Base-by-base conservation (phyloP, 92 coral and sea anemone species). In the Palythoa heliodiscus region DNA sequence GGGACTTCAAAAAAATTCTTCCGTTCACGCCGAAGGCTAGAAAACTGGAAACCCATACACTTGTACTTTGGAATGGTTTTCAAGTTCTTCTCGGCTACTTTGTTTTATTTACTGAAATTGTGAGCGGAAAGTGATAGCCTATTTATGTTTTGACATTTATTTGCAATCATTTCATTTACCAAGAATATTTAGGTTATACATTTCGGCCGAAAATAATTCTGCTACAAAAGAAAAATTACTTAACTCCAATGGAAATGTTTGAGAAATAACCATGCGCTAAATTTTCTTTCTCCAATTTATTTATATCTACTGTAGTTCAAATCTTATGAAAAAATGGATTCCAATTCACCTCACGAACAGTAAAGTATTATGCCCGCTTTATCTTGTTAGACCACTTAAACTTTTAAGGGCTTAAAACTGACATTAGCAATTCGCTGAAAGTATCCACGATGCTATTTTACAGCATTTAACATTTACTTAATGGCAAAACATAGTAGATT, bases 381-480 rank as follows among this genome's bases (percentile, higher is more conserved):
- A 19, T n/a, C 69, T 19, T 17, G 69, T 63, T 63, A 63, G 25
- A 6, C 69, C 69, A 63, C 69, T 63, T 63, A 63, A 63, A n/a
- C 69, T 63, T n/a, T 19, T 19, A 63, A n/a, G 69, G 25, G 20
- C 22, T 19, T 8, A 63, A 63, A 63, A 63, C 69, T 63, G 69
- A 63, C 69, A 63, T 19, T 63, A 63, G 19, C 69, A 63, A 63
- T 19, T 63, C 69, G 22, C 19, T 63, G 69, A n/a, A n/a, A 23
- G 69, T 63, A 63, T 63, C 25, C 7, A n/a, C 20, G 69, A n/a
- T 4, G 29, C 25, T n/a, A 63, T 63, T 63, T 63, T 63, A 63
- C 69, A 63, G 69, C 69, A 63, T 63, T 63, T n/a, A 63, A n/a
- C 11, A n/a, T 63, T 63, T 17, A 63, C 69, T 10, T 63, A 63